Conservation (phyloP, 1,140 invertebrate species). For the Leptinotarsa texana region DNA sequence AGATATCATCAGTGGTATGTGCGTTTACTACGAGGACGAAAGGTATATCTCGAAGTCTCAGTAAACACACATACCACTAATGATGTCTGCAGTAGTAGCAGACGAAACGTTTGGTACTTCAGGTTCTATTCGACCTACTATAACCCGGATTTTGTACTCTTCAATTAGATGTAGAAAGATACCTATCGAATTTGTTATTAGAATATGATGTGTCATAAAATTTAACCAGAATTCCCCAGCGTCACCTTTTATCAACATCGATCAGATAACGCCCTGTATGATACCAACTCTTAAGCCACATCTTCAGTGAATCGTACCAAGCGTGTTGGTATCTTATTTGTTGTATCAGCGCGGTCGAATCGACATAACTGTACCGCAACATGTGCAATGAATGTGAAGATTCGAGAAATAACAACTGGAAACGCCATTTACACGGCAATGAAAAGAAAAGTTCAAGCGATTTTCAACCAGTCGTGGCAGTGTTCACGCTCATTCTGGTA, state of each 20-base stretch:
- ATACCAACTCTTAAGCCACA: background rate
- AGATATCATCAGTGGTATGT: no score
- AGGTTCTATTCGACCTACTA: no score
- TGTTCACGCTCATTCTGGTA: constrained; percentile 5
- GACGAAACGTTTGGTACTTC: no score
- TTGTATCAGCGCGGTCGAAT: background rate
- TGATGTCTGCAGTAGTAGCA: no score
- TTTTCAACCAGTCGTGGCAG: constrained; percentile 10
- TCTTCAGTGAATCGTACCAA: background rate
- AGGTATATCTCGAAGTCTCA: no score
- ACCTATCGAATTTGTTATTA: no score
- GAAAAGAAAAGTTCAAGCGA: constrained; percentile 33
- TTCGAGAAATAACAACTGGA: constrained; percentile 23
- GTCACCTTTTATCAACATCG: background rate
- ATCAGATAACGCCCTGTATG: background rate
- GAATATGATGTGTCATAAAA: no score
- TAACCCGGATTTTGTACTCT: no score
- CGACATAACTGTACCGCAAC: constrained; percentile 20
- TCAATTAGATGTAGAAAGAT: no score
- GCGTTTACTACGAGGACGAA: no score
- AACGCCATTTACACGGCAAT: constrained; percentile 30
- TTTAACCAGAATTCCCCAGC: no score
- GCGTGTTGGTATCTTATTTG: background rate
- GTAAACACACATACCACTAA: no score
- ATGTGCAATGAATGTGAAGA: constrained; percentile 35